Base-by-base conservation (phyloP, 2,113 vertebrate genomes). In the Oncorhynchus clarkii region DNA sequence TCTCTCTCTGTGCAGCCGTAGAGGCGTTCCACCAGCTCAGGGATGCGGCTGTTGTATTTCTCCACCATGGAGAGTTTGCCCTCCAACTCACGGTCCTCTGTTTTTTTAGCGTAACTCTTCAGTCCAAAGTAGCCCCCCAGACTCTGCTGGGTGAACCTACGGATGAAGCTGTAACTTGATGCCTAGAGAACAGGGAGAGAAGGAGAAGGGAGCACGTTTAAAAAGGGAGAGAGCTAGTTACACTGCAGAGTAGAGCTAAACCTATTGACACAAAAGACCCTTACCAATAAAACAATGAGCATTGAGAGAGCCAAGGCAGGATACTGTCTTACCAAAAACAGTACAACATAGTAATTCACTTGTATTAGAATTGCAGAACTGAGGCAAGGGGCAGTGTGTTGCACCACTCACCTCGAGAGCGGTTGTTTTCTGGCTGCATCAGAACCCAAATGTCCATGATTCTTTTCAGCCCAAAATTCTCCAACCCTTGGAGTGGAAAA, bases 401-500 rank as follows among this genome's bases (percentile, higher is more conserved):
- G 24, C 18, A 4, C 0, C 16, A n/a, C 88, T 86, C 29, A 92
- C 92, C 77, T 57, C 31, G 83, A 4, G 6, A 71, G 60, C 87
- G 79, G 31, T 88, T 79, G 0, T 89, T 82, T 60, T 86, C 67
- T 0, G 90, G 85, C 27, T 94, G 92, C 82, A 92, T 90, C 69
- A 98, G 94, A 1, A 91, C 86, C 96, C 96, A 98, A 82, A 99
- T 90, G 22, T 98, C 97, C 82, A 90, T 18, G 82, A 99, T 96
- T 87, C 80, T 94, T 8, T 87, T 82, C 62, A 98, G 91, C 64
- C 96, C 95, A 71, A 96, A 95, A 1, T 91, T 92, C 16, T 75
- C 71, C 66, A 95, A 87, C 0, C 95, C 96, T 97, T 99, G 78
- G 70, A 86, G 27, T 20, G 70, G 80, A 66, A 76, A 74, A 76